Percentiles rank a stretch among this genome's conserved stretches.
Evolutionary conservation across 2,797 vertebrate genomes (phyloP).

Genomic region (Otolemur crassicaudatus): DNA sequence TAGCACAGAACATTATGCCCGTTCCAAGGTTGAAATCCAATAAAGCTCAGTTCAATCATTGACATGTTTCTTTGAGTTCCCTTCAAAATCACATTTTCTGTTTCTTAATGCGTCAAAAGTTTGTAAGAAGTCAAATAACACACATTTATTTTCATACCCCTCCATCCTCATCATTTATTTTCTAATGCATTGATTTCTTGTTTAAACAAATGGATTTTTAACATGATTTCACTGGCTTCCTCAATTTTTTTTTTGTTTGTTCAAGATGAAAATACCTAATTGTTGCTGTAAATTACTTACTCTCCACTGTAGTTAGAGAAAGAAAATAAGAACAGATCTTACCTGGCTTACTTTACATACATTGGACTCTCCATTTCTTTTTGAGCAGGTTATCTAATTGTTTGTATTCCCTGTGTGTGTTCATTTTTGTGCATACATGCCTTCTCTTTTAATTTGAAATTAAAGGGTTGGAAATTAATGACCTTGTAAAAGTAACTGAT

Average conservation of each 20-base stretch:
- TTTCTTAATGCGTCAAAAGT: background rate
- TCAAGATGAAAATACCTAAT: background rate
- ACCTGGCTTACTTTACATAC: background rate
- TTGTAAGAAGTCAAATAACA: background rate
- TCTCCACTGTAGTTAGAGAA: background rate
- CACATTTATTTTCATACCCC: background rate
- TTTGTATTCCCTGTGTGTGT: background rate
- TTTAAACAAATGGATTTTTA: slow-evolving; percentile 14
- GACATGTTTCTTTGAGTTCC: background rate
- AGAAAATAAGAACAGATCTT: background rate
- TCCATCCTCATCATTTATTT: slow-evolving; percentile 13
- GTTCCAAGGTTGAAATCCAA: background rate
- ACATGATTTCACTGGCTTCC: background rate
- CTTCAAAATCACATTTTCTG: background rate
- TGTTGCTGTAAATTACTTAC: background rate
- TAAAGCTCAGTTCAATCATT: slow-evolving; percentile 3
- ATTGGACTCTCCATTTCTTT: background rate
- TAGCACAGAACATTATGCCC: background rate
- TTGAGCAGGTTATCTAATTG: background rate
- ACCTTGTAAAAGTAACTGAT: background rate
- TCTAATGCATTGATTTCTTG: background rate
- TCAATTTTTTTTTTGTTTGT: background rate
- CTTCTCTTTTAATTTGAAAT: background rate
- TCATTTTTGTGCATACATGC: background rate
- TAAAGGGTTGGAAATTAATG: background rate